Conservation (phyloP, 2,888 invertebrate genomes). For the Stenolophus ochropezus region DNA sequence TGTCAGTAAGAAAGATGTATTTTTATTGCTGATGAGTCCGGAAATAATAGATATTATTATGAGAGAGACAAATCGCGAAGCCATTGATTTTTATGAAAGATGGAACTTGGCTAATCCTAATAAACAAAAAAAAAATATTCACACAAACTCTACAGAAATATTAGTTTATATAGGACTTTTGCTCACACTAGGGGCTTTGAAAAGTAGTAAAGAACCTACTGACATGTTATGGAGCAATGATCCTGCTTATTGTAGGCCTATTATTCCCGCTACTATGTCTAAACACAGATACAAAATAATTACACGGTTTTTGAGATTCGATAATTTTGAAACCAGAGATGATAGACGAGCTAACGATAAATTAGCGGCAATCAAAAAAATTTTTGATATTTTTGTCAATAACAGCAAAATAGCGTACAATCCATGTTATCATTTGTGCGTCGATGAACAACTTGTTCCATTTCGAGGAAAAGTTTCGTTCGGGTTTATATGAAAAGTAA, state of each 20-base stretch:
- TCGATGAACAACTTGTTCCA: slow-evolving; percentile 61
- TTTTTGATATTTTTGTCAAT: slow-evolving; percentile 51
- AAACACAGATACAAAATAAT: slow-evolving; percentile 1
- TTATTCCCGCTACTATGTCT: slow-evolving; percentile 53
- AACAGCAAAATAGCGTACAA: slow-evolving; percentile 52
- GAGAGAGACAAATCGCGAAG: neutral
- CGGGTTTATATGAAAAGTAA: slow-evolving; percentile 60
- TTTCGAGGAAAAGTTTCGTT: slow-evolving; percentile 60
- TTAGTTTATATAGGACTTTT: slow-evolving; percentile 4
- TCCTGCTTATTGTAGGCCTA: slow-evolving; percentile 34
- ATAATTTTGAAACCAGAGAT: slow-evolving; percentile 52
- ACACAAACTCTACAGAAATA: slow-evolving; percentile 4
- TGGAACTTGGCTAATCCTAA: neutral
- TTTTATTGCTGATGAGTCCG: neutral
- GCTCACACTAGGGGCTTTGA: neutral
- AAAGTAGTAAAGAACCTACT: slow-evolving; percentile 17
- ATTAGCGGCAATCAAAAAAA: slow-evolving; percentile 42
- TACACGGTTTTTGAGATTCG: slow-evolving; percentile 44
- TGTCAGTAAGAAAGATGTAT: neutral
- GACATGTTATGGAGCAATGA: slow-evolving; percentile 7
- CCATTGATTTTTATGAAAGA: neutral
- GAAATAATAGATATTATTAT: slow-evolving; percentile 9
- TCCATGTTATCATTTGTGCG: slow-evolving; percentile 53
- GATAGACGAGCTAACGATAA: slow-evolving; percentile 20
- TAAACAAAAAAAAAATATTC: neutral